Evolutionary conservation across 2,113 vertebrate genomes (phyloP), one percentile per base, ranked within the genome.

Genomic region (Odocoileus virginianus): DNA sequence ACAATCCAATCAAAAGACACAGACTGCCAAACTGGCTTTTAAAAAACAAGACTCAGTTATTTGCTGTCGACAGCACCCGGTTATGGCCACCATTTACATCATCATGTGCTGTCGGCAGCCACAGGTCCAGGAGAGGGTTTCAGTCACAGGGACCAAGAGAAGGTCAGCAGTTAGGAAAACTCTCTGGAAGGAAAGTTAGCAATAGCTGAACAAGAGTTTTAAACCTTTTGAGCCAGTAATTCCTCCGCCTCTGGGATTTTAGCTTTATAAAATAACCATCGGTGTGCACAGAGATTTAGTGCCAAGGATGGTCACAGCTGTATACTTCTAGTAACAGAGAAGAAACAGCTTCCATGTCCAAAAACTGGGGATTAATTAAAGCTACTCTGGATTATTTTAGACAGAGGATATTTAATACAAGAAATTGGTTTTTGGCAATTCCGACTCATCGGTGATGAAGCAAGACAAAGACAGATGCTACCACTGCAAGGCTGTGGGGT

Each of bases 11-110:
- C 36, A 27, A 45, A 91, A 91, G 25, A 33, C 64, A 95, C 7
- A 16, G 64, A 11, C 12, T n/a, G 15, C 57, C 79, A 60, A 23
- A 33, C 33, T n/a, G 74, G 40, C 74, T 76, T 76, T 76, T 43
- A 81, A 55, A 55, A 71, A 25, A 6, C 6, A 60, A 86, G 82
- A 36, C 21, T 36, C 21, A 78, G 27, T 43, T 40, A n/a, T 36
- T 6, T 2, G 12, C 23, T 55, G 23, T 21, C n/a, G 33, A 91
- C 0, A 23, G 30, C 45, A 5, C 4, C 0, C 4, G 2, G 6
- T 14, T 8, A 1, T 30, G 27, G 58, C 19, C 52, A 43, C 21
- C 4, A 0, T 28, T 79, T 36, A 23, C 13, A 28, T 28, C 47
- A 4, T 0, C 1, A 5, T 5, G 47, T 8, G 8, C 28, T 7